phyloP scores from a whole-genome alignment of 2,888 invertebrate species.

The Strigamia crassipes region DNA sequence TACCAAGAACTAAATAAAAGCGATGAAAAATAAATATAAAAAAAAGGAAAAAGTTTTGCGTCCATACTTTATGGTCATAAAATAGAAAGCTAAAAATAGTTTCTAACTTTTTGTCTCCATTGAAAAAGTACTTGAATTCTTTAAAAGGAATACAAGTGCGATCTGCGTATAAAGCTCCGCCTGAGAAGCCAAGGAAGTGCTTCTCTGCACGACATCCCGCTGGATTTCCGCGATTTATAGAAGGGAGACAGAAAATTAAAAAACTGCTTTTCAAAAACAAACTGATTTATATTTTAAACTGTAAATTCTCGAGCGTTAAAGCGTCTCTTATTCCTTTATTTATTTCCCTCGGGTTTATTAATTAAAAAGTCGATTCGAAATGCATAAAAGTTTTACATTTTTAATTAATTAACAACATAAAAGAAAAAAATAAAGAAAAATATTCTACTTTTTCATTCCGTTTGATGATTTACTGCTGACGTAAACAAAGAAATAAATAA shows the following conservation, averaged over 20 bases:
- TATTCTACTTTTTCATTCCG: background rate
- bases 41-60: background rate
- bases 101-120: background rate
- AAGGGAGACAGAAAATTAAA: constrained; percentile 19
- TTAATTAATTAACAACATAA: background rate
- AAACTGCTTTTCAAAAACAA: background rate
- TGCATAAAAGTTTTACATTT: background rate
- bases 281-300: constrained; percentile 19
- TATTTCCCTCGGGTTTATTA: background rate
- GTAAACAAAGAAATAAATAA: background rate
- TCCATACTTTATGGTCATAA: background rate
- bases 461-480: background rate
- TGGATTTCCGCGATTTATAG: constrained; percentile 39
- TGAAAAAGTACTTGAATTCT: constrained; percentile 13
- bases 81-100: constrained; percentile 23
- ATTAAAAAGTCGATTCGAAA: background rate
- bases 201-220: constrained; percentile 32
- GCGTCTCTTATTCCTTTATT: background rate
- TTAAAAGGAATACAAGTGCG: constrained; percentile 31
- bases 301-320: background rate
- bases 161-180: constrained; percentile 40
- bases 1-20: constrained; percentile 23
- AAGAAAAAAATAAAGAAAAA: background rate
- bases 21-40: background rate
- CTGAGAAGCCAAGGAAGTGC: constrained; percentile 28